Conservation (phyloP, 2,888 invertebrate genomes). For the Tetrapedia diversipes region DNA sequence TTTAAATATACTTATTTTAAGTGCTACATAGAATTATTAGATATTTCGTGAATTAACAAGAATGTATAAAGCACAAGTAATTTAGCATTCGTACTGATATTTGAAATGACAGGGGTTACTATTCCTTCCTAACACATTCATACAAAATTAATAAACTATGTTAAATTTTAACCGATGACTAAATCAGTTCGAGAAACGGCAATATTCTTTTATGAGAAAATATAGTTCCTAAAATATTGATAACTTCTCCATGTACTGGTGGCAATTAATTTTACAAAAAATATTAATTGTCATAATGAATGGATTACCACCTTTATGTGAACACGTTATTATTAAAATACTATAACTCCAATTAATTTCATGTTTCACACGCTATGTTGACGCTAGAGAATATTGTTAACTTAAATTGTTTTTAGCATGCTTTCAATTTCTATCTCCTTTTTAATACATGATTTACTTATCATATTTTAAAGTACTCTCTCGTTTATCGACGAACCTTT, state of each 20-base stretch:
- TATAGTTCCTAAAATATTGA: background rate
- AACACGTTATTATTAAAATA: background rate
- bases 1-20: background rate
- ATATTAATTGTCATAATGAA: background rate
- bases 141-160: background rate
- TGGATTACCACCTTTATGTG: background rate
- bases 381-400: background rate
- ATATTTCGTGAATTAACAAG: background rate
- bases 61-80: background rate
- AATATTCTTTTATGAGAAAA: background rate
- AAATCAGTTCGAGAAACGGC: constrained; percentile 6
- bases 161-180: background rate
- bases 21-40: background rate
- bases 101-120: background rate
- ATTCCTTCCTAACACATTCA: background rate
- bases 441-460: too few relatives aligned
- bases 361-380: background rate
- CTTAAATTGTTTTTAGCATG: too few relatives aligned
- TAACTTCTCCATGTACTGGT: background rate
- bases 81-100: background rate
- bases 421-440: too few relatives aligned
- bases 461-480: too few relatives aligned
- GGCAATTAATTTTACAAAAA: background rate
- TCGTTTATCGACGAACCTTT: background rate
- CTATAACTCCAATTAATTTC: background rate